Conservation (phyloP, 2,888 invertebrate genomes). For the Drosophila meridionalis region DNA sequence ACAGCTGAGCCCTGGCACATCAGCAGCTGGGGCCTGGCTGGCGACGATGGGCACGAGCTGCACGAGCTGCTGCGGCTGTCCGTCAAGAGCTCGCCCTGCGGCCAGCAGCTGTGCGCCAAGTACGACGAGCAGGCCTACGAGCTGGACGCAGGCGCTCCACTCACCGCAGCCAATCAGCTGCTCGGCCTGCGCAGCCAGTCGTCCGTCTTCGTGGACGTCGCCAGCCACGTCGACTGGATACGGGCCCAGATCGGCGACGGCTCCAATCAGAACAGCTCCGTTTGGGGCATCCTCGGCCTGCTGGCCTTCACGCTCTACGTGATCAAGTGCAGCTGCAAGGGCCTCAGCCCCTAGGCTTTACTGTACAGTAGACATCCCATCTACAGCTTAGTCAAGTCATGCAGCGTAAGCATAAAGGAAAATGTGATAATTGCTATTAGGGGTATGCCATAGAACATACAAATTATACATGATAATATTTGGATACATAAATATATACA, state of each 20-base stretch:
- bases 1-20: slow-evolving; percentile 31
- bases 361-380: background rate
- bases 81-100: slow-evolving; percentile 30
- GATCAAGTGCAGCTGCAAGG: slow-evolving; percentile 58
- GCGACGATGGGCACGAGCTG: slow-evolving; percentile 37
- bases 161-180: slow-evolving; percentile 52
- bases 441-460: slow-evolving; percentile 9
- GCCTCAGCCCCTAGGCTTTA: slow-evolving; percentile 20
- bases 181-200: slow-evolving; percentile 44
- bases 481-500: background rate
- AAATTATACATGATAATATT: background rate
- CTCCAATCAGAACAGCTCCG: slow-evolving; percentile 75
- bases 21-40: slow-evolving; percentile 60
- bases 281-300: slow-evolving; percentile 81
- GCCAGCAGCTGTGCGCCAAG: slow-evolving; percentile 31
- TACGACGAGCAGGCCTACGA: slow-evolving; percentile 13
- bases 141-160: slow-evolving; percentile 62
- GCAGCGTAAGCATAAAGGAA: background rate
- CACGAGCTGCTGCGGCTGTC: slow-evolving; percentile 51
- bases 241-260: slow-evolving; percentile 65
- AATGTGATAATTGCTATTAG: slow-evolving; percentile 62
- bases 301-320: slow-evolving; percentile 74
- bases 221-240: slow-evolving; percentile 74
- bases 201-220: slow-evolving; percentile 52
- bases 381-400: background rate